Conservation (phyloP, 2,888 invertebrate species). For the Phengaris arion region DNA sequence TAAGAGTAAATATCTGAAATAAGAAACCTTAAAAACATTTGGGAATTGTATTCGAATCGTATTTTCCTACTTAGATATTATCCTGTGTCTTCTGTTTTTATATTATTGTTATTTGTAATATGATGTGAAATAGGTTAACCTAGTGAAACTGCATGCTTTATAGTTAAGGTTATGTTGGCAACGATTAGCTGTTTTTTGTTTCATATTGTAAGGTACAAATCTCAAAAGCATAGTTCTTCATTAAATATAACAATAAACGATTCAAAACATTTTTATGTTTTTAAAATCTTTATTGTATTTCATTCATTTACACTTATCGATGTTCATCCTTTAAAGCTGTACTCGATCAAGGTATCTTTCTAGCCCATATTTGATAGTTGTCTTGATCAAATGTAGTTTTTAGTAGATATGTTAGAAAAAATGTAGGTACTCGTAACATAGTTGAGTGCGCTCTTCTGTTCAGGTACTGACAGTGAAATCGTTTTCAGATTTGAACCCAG, state of each 20-base stretch:
- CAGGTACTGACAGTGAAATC: slow-evolving; percentile 44
- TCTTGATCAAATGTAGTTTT: too few species aligned
- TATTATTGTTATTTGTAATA: background rate
- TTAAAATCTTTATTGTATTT: background rate
- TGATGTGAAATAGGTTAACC: background rate
- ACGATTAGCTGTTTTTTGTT: background rate
- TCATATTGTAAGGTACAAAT: background rate
- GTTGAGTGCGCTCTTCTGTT: slow-evolving; percentile 1
- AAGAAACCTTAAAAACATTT: too few species aligned
- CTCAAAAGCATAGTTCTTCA: background rate
- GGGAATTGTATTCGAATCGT: too few species aligned
- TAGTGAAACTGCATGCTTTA: background rate
- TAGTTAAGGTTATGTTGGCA: background rate
- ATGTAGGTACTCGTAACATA: too few species aligned
- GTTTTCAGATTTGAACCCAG: slow-evolving; percentile 69
- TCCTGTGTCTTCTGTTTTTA: too few species aligned
- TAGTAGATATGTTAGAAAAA: too few species aligned
- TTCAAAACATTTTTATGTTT: background rate
- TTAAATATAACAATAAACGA: background rate
- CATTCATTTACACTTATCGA: background rate
- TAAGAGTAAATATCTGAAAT: too few species aligned
- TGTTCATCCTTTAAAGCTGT: background rate
- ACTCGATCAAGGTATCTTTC: background rate
- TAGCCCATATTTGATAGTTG: too few species aligned
- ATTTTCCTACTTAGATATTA: too few species aligned